Percentiles rank a stretch among this genome's conserved stretches.
Conservation (phyloP, 1,140 invertebrate genomes). For the Fragariocoptes setiger region DNA sequence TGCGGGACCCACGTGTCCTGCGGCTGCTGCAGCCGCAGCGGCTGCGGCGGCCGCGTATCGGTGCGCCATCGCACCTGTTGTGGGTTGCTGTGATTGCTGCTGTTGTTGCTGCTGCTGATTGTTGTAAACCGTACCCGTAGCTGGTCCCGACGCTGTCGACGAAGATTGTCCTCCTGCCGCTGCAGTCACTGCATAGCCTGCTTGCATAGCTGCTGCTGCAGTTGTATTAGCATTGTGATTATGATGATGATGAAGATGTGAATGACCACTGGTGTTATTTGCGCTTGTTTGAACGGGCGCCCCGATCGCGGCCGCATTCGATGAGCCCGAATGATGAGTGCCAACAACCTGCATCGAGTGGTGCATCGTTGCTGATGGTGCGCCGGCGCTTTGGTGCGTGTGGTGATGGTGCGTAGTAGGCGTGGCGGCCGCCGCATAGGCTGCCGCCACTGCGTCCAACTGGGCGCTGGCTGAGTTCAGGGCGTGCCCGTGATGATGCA, state of each 20-base stretch:
- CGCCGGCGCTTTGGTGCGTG: too few relatives aligned
- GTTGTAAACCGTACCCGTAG: too few relatives aligned
- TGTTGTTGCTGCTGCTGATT: slow-evolving; percentile 1
- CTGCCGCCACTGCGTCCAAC: neutral
- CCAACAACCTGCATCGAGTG: too few relatives aligned
- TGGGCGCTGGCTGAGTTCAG: neutral
- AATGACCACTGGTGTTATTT: neutral
- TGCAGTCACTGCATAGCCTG: slow-evolving; percentile 1
- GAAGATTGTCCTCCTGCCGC: neutral
- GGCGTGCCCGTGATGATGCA: neutral
- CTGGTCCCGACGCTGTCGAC: too few relatives aligned
- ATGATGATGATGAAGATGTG: neutral
- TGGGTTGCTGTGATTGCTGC: neutral
- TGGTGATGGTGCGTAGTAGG: neutral
- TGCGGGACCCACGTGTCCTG: neutral
- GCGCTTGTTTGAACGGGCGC: too few relatives aligned
- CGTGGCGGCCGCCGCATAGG: neutral
- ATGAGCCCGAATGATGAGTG: too few relatives aligned
- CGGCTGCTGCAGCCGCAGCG: neutral
- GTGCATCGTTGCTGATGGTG: too few relatives aligned
- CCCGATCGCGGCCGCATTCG: too few relatives aligned
- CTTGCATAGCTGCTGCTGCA: slow-evolving; percentile 6
- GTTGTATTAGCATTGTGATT: neutral
- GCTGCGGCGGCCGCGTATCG: slow-evolving; percentile 2
- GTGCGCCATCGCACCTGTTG: neutral